Percentiles rank a stretch among this genome's conserved stretches.
Evolutionary conservation across 2,888 invertebrate genomes (phyloP).

Genomic region (Anagyrus pseudococci): DNA sequence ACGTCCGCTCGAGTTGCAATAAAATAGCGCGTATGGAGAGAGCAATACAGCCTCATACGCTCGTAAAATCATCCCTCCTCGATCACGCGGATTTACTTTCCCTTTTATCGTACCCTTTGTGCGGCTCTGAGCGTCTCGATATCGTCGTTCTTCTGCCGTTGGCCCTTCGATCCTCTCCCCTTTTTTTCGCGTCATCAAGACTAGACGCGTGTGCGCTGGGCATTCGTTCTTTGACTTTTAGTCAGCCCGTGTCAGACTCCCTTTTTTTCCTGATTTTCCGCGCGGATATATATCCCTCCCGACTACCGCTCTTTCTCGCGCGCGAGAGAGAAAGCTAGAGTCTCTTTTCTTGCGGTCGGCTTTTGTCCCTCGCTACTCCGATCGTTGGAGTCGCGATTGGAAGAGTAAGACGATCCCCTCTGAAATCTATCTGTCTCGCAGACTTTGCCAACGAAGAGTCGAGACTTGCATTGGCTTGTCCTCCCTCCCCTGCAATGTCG

Average conservation of each 20-base stretch:
- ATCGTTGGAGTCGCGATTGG: slow-evolving; percentile 5
- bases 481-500: too few relatives aligned
- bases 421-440: slow-evolving; percentile 13
- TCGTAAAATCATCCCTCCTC: too few relatives aligned
- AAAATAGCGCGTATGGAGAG: too few relatives aligned
- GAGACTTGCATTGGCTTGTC: not conserved
- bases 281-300: slow-evolving; percentile 15
- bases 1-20: too few relatives aligned
- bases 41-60: too few relatives aligned
- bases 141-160: not conserved
- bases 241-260: not conserved
- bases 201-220: slow-evolving; percentile 10
- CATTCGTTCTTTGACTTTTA: slow-evolving; percentile 11
- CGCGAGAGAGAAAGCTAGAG: not conserved
- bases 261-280: slow-evolving; percentile 31
- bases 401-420: not conserved
- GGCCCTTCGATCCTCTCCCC: too few relatives aligned
- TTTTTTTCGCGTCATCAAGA: too few relatives aligned
- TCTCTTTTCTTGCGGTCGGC: slow-evolving; percentile 9
- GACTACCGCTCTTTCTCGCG: not conserved
- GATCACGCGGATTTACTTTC: not conserved
- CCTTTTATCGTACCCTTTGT: not conserved
- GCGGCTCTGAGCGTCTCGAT: not conserved
- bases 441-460: too few relatives aligned
- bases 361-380: slow-evolving; percentile 12